Conservation (phyloP, 2,113 vertebrate species). For the Ictalurus furcatus region DNA sequence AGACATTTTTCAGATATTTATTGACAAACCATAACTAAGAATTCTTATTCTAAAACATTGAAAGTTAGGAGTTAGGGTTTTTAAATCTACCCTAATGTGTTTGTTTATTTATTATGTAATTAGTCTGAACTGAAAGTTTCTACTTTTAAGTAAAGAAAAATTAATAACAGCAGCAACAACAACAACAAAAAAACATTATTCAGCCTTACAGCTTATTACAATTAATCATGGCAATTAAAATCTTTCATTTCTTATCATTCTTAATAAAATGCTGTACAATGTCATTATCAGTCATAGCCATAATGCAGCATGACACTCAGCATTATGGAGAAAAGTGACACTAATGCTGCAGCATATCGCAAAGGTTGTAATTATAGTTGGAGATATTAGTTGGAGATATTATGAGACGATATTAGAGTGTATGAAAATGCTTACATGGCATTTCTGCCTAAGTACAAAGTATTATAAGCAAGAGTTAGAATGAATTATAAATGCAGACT, state of each 20-base stretch:
- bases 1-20: not conserved
- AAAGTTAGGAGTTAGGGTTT: not conserved
- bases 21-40: not conserved
- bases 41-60: not conserved
- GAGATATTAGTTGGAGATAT: not conserved
- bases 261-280: not conserved
- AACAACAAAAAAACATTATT: not conserved
- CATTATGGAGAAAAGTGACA: not conserved
- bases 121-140: not conserved
- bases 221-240: not conserved
- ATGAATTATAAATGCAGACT: constrained; percentile 13
- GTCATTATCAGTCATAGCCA: not conserved
- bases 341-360: not conserved
- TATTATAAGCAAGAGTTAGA: not conserved
- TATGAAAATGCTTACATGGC: not conserved
- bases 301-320: not conserved
- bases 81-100: not conserved
- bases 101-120: not conserved
- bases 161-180: not conserved
- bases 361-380: constrained; percentile 9
- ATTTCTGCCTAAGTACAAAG: not conserved
- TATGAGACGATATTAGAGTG: not conserved
- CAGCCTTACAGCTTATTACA: not conserved
- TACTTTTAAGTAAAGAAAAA: not conserved
- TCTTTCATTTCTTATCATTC: not conserved